These are phyloP conservation scores for Phycodurus eques DNA, from an alignment of 2,113 vertebrate genomes.

Conservation along the genomic window DNA sequence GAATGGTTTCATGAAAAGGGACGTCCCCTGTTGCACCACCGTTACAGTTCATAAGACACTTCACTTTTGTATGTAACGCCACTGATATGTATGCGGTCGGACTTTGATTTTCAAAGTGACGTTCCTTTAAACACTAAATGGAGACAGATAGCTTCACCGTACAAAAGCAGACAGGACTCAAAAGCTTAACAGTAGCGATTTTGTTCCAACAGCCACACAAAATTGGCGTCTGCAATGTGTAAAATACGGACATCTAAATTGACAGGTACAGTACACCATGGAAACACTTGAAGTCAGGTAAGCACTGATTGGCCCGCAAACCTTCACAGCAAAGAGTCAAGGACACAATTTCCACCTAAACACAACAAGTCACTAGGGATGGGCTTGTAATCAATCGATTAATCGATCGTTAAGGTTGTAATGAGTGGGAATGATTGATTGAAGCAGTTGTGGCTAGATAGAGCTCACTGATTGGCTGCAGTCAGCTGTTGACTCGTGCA, in stretches of 20 bases:
- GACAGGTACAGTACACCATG: conserved; percentile 72
- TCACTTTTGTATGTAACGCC: conserved; percentile 76
- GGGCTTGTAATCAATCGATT: conserved; percentile 1
- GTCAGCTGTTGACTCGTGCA: neutral
- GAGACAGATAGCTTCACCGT: conserved; percentile 72
- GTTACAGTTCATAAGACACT: conserved; percentile 77
- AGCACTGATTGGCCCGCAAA: conserved; percentile 52
- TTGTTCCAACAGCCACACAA: conserved; percentile 71
- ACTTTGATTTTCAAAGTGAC: conserved; percentile 67
- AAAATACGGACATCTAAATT: conserved; percentile 73
- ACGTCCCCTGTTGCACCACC: conserved; percentile 79
- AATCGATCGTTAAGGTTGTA: conserved; percentile 3
- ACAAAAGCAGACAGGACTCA: conserved; percentile 76
- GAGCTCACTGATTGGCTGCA: neutral
- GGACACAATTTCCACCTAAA: conserved; percentile 68
- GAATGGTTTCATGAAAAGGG: conserved; percentile 86
- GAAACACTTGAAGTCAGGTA: conserved; percentile 67
- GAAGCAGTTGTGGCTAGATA: neutral
- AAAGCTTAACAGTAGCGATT: conserved; percentile 71
- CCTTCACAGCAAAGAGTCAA: conserved; percentile 65
- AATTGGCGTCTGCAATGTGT: conserved; percentile 68
- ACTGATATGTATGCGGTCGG: conserved; percentile 74
- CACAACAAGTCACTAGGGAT: conserved; percentile 64
- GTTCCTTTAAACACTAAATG: conserved; percentile 68
- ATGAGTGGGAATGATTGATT: neutral